Conservation (phyloP, 2,888 invertebrate species). For the Dione juno region DNA sequence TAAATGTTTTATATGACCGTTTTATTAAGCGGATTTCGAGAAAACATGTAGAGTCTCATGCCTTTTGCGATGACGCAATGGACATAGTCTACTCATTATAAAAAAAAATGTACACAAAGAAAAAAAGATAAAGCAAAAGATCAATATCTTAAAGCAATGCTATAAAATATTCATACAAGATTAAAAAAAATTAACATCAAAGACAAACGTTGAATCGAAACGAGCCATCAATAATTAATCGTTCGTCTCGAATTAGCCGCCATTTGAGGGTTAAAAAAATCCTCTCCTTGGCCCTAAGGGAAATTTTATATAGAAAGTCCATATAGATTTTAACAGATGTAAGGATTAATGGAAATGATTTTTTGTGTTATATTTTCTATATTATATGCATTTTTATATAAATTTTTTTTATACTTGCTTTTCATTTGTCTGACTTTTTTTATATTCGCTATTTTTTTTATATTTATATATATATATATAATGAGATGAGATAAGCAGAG, state of each 20-base stretch:
- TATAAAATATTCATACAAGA: constrained; percentile 57
- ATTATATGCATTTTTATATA: too few species aligned
- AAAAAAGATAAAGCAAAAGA: background rate
- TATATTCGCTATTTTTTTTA: too few species aligned
- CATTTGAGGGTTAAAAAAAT: constrained; percentile 75
- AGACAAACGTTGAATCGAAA: constrained; percentile 74
- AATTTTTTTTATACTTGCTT: too few species aligned
- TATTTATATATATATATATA: too few species aligned
- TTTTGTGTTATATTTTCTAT: background rate
- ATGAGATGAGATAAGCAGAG: too few species aligned
- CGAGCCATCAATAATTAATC: constrained; percentile 79
- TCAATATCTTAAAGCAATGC: constrained; percentile 17
- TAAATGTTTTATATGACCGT: too few species aligned
- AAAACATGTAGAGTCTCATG: too few species aligned
- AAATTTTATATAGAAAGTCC: constrained; percentile 77
- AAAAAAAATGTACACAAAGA: too few species aligned
- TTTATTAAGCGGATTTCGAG: too few species aligned
- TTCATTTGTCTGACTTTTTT: too few species aligned
- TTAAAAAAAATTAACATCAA: constrained; percentile 75
- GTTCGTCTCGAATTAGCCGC: constrained; percentile 78
- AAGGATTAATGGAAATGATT: constrained; percentile 50
- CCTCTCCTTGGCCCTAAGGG: constrained; percentile 70
- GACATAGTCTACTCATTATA: too few species aligned
- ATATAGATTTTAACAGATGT: constrained; percentile 60
- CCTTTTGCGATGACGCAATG: too few species aligned